Evolutionary conservation across 2,888 invertebrate genomes (phyloP), one percentile per base, ranked within the genome.

Genomic region (Anorthoa munda): DNA sequence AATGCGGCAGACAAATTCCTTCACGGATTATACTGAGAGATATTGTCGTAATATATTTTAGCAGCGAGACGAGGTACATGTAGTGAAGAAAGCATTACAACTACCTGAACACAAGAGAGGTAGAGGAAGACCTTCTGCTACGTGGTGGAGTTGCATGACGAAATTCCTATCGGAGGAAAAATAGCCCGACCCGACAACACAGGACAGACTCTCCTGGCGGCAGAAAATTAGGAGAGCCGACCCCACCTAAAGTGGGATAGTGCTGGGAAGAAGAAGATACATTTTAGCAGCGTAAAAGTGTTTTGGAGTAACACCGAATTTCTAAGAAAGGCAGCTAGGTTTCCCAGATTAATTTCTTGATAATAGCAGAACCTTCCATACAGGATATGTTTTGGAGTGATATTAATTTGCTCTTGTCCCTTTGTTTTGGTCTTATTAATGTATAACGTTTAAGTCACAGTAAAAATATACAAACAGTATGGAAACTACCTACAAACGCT

Each of bases 1-100:
- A 63, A 83, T 31, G 51, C 23, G 79, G 51, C 55, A 69, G 72
- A n/a, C 51, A 65, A 78, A 79, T 82, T 72, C 72, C 68, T 78
- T 58, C 79, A 82, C 79, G 61, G 26, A 58, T 68, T 53, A 48
- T 5, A 46, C 61, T 55, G 23, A 46, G 58, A 72, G 7, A 58
- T 72, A 58, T 55, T 31, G 53, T 72, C 48, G 45, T 68, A 77
- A 66, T 66, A 67, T 31, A 31, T 7, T 7, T 31, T 31, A 26
- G n/a, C n/a, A n/a, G n/a, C n/a, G n/a, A n/a, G n/a, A n/a, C n/a
- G 26, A 26, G 26, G 26, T 3, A 26, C 26, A 26, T 4, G 26
- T 3, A 26, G 26, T 26, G 26, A 26, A 26, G 26, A 26, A 26
- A 26, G 26, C 26, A 0, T 26, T 26, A 4, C 26, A 26, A 26